Evolutionary conservation across 2,888 invertebrate species (phyloP).

Genomic region (Anarsia innoxiella): DNA sequence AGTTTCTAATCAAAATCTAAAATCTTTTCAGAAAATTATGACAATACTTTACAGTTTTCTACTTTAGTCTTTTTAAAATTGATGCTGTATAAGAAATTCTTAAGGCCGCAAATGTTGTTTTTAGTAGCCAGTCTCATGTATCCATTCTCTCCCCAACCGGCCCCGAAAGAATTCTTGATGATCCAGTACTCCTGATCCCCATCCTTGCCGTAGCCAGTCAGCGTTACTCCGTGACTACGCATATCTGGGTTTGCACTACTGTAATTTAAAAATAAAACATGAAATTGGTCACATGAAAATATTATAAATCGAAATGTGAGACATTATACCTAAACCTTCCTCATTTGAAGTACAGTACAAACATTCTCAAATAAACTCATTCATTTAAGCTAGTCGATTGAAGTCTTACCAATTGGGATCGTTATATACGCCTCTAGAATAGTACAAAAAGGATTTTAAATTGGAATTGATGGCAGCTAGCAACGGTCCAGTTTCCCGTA

Average conservation of each 20-base stretch:
- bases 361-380: too few relatives aligned
- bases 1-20: too few relatives aligned
- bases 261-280: too few relatives aligned
- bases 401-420: conserved; percentile 14
- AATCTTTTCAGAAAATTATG: too few relatives aligned
- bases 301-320: too few relatives aligned
- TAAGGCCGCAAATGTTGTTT: conserved; percentile 14
- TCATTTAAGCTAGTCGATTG: too few relatives aligned
- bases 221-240: conserved; percentile 11
- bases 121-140: conserved; percentile 17
- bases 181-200: conserved; percentile 18
- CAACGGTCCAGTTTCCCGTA: conserved; percentile 13
- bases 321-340: too few relatives aligned
- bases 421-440: conserved; percentile 15
- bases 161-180: conserved; percentile 20
- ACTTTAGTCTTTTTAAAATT: conserved; percentile 1
- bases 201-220: conserved; percentile 18
- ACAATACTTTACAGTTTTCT: background rate
- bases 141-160: conserved; percentile 19
- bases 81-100: conserved; percentile 12
- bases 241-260: background rate
- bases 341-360: too few relatives aligned
- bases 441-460: conserved; percentile 11
- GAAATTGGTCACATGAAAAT: too few relatives aligned
- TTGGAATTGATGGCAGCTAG: conserved; percentile 8